phyloP scores from a whole-genome alignment of 2,888 invertebrate species.

The Laothoe populi region DNA sequence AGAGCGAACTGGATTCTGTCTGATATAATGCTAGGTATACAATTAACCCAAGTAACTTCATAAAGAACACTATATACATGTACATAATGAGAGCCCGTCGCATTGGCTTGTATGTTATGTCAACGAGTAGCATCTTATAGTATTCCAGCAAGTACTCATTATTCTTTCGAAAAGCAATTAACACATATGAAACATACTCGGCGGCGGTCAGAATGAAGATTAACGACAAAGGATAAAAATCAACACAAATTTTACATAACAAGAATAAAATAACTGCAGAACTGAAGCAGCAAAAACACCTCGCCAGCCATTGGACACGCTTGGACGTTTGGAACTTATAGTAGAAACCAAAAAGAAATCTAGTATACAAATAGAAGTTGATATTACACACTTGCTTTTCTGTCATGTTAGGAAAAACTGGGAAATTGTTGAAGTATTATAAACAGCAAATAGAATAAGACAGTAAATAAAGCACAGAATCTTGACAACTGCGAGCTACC shows the following conservation, averaged over 20 bases:
- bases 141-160: neutral
- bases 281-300: neutral
- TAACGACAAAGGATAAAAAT: too few relatives aligned
- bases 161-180: neutral
- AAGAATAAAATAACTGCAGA: too few relatives aligned
- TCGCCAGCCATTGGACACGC: neutral
- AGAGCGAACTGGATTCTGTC: neutral
- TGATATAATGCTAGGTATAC: neutral
- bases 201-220: neutral
- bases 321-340: neutral
- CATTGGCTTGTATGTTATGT: neutral
- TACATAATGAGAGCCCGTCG: neutral
- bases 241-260: too few relatives aligned
- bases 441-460: too few relatives aligned
- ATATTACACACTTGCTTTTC: neutral
- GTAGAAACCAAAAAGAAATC: neutral
- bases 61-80: neutral
- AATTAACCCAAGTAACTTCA: neutral
- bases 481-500: too few relatives aligned
- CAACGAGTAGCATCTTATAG: neutral
- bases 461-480: too few relatives aligned
- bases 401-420: neutral
- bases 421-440: too few relatives aligned
- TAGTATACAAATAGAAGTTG: neutral
- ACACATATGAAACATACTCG: neutral